phyloP scores from a whole-genome alignment of 2,888 invertebrate species.

The Drosophila macrothrix region DNA sequence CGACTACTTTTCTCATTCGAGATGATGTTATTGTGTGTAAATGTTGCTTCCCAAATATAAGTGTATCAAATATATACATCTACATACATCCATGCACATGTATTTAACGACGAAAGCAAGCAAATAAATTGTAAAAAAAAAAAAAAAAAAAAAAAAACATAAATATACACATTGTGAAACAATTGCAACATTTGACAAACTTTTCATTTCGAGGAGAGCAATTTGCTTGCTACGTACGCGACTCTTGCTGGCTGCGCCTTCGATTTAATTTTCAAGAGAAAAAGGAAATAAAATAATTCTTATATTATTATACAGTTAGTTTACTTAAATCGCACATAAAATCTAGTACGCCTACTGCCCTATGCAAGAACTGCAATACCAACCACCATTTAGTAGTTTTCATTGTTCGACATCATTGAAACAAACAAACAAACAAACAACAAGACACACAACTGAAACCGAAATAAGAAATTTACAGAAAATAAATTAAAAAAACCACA shows the following conservation, averaged over 20 bases:
- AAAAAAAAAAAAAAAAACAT: slow-evolving; percentile 22
- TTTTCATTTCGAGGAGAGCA: slow-evolving; percentile 5
- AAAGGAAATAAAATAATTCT: slow-evolving; percentile 3
- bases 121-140: slow-evolving; percentile 53
- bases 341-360: slow-evolving; percentile 31
- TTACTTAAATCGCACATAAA: slow-evolving; percentile 37
- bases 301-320: slow-evolving; percentile 44
- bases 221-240: slow-evolving; percentile 9
- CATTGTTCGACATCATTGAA: slow-evolving; percentile 35
- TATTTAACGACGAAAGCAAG: slow-evolving; percentile 33
- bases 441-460: slow-evolving; percentile 48
- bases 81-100: slow-evolving; percentile 2
- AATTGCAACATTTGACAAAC: slow-evolving; percentile 7
- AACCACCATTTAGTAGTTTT: slow-evolving; percentile 34
- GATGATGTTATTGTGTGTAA: slow-evolving; percentile 31
- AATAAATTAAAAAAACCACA: slow-evolving; percentile 26
- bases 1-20: slow-evolving; percentile 9
- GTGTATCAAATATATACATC: slow-evolving; percentile 22
- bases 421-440: slow-evolving; percentile 11
- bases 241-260: slow-evolving; percentile 6
- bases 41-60: slow-evolving; percentile 30
- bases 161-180: slow-evolving; percentile 9
- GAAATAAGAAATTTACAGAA: slow-evolving; percentile 19
- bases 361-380: slow-evolving; percentile 52
- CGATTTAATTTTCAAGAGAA: slow-evolving; percentile 11